Evolutionary conservation across 2,888 invertebrate genomes (phyloP).

Genomic region (Polietes domitor): DNA sequence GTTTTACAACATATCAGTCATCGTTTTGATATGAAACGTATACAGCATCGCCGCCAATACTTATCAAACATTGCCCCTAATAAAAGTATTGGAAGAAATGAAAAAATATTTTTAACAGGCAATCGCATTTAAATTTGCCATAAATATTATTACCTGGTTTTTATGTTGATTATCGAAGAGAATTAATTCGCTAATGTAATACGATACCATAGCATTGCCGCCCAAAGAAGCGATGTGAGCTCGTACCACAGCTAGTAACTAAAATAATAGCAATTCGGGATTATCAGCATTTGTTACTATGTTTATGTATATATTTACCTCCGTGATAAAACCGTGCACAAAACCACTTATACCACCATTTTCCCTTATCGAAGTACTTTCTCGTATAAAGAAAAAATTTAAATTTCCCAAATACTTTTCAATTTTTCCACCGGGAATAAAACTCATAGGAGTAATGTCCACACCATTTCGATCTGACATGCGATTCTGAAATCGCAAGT

Average conservation of each 20-base stretch:
- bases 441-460: slow-evolving; percentile 91
- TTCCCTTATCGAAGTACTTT: slow-evolving; percentile 95
- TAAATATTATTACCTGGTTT: slow-evolving; percentile 89
- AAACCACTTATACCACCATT: slow-evolving; percentile 96
- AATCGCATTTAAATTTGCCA: slow-evolving; percentile 34
- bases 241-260: slow-evolving; percentile 92
- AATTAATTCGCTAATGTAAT: slow-evolving; percentile 95
- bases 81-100: slow-evolving; percentile 74
- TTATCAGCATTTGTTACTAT: too few species aligned
- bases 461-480: slow-evolving; percentile 83
- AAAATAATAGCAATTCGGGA: slow-evolving; percentile 24
- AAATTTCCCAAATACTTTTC: slow-evolving; percentile 93
- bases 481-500: slow-evolving; percentile 73
- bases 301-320: slow-evolving; percentile 81
- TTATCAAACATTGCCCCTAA: slow-evolving; percentile 97
- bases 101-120: neutral
- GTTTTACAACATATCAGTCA: slow-evolving; percentile 77
- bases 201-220: slow-evolving; percentile 97
- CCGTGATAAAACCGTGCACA: slow-evolving; percentile 95
- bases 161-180: slow-evolving; percentile 96
- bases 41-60: slow-evolving; percentile 97
- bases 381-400: slow-evolving; percentile 96
- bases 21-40: slow-evolving; percentile 87
- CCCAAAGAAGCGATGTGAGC: slow-evolving; percentile 96
- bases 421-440: slow-evolving; percentile 89